Percentiles rank a stretch among this genome's conserved stretches.
These are phyloP conservation scores for Steinernema hermaphroditum DNA, from an alignment of 2,888 invertebrate species.

Conservation along the genomic window DNA sequence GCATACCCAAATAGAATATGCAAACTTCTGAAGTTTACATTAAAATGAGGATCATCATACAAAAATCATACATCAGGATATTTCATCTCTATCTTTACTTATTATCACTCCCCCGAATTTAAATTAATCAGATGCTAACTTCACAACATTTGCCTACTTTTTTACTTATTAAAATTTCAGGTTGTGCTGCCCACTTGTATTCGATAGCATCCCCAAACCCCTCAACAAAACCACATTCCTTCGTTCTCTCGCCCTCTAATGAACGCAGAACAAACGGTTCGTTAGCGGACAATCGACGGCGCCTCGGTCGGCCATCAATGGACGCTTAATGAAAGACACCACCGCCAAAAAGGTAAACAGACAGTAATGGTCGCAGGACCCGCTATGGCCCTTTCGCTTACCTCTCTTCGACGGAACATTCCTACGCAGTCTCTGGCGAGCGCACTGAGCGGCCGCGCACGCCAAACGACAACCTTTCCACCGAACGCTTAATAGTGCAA, in stretches of 20 bases:
- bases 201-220: not conserved
- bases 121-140: no score
- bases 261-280: slow-evolving; percentile 6
- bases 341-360: not conserved
- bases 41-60: no score
- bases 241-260: not conserved
- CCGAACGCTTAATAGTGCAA: slow-evolving; percentile 1
- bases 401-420: slow-evolving; percentile 1
- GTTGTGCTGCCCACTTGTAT: no score
- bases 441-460: no score
- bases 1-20: no score
- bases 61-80: no score
- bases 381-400: not conserved
- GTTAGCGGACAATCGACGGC: not conserved
- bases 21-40: no score
- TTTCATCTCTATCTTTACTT: no score
- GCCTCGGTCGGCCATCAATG: not conserved
- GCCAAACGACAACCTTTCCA: not conserved
- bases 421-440: not conserved
- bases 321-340: not conserved
- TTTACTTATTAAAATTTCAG: no score
- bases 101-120: no score
- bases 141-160: no score
- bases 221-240: not conserved
- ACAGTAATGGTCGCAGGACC: not conserved